Conservation (phyloP, 2,113 vertebrate species). For the Dolichotis patagonum region DNA sequence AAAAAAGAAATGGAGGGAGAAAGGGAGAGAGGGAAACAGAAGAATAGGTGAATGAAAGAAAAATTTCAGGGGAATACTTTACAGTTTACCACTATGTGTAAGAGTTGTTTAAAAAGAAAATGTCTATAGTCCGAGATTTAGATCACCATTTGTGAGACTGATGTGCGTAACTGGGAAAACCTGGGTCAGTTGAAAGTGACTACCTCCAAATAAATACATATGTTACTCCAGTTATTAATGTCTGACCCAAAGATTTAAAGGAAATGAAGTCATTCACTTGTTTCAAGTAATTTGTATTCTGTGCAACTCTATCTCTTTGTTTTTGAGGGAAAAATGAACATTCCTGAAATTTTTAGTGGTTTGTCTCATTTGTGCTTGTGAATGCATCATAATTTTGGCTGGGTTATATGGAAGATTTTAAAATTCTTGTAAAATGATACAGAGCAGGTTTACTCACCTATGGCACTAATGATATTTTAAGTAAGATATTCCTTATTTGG, state of each 20-base stretch:
- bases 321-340: neutral
- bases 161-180: neutral
- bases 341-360: neutral
- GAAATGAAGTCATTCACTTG: neutral
- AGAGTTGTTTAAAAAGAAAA: slow-evolving; percentile 21
- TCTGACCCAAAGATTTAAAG: neutral
- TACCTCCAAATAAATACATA: neutral
- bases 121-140: neutral
- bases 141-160: neutral
- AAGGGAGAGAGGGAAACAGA: too few species aligned
- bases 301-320: neutral
- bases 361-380: neutral
- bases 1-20: neutral
- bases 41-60: neutral
- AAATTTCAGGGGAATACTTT: neutral
- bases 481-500: neutral
- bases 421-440: neutral
- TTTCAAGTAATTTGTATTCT: slow-evolving; percentile 12
- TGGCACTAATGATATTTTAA: neutral
- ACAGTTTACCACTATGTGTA: neutral
- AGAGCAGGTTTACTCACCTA: neutral
- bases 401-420: neutral
- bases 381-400: neutral
- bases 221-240: neutral
- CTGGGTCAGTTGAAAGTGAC: neutral